Conservation (phyloP, 2,888 invertebrate genomes). For the Ferrisia virgata region DNA sequence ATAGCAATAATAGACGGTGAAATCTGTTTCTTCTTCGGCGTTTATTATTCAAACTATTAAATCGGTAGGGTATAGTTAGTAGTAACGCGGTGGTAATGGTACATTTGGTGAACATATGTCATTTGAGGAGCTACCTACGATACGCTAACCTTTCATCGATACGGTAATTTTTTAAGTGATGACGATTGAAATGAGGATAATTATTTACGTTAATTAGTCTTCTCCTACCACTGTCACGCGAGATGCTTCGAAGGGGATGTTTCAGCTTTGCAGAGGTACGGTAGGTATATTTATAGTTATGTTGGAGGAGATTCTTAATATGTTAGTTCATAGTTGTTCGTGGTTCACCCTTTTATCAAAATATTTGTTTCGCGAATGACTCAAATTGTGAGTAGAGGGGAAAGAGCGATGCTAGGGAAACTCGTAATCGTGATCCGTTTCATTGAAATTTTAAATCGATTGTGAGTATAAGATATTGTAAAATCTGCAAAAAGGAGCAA, state of each 20-base stretch:
- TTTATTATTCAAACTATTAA: slow-evolving; percentile 1
- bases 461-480: too few relatives aligned
- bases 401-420: too few relatives aligned
- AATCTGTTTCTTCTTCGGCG: neutral
- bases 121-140: neutral
- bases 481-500: too few relatives aligned
- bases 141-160: neutral
- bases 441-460: too few relatives aligned
- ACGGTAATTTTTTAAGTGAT: neutral
- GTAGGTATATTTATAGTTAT: too few relatives aligned
- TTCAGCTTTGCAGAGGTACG: neutral
- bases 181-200: neutral
- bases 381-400: too few relatives aligned
- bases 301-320: too few relatives aligned
- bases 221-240: neutral
- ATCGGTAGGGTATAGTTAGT: neutral
- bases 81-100: neutral
- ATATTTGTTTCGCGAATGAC: too few relatives aligned
- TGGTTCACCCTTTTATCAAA: too few relatives aligned
- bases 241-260: neutral
- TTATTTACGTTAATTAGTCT: neutral
- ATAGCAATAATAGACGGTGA: neutral
- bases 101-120: slow-evolving; percentile 11
- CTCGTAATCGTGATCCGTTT: too few relatives aligned
- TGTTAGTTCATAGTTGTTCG: too few relatives aligned